Base-by-base conservation (phyloP, 2,797 vertebrate genomes). In the Mormyrops boulengeri region DNA sequence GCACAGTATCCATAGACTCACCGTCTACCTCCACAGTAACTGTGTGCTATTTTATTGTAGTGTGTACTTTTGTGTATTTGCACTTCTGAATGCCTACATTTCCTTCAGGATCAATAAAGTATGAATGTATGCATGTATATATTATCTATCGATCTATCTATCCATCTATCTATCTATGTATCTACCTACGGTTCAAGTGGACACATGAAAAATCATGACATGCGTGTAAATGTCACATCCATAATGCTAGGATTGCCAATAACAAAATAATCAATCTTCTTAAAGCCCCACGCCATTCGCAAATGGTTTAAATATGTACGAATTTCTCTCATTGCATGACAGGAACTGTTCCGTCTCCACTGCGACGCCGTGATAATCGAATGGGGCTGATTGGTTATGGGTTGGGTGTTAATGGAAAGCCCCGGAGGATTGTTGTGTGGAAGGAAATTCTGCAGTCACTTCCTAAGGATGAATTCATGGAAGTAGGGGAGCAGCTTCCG, bases 391-490 rank as follows among this genome's bases (percentile, higher is more conserved):
- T 41, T 69, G 44, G 49, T 82, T 52, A 47, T 66, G 14, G 41
- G 88, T 1, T 26, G n/a, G 14, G 41, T 34, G 19, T 41, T 77
- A 17, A 14, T 52, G 9, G 41, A 77, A 77, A 22, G 30, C 17
- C 52, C 34, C 77, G 26, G 50, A 77, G 73, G 62, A 66, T 86
- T 91, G 60, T 34, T 88, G 0, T 53, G 89, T 8, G 62, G 90
- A 90, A 90, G 22, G 91, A 90, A 93, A 92, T 11, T 73, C 17
- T 44, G 12, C 84, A 49, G 85, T 47, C 0, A 82, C 89, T 93
- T 91, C 90, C 91, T 92, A 49, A 22, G 19, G 89, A 89, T 94
- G 88, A 93, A 93, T 94, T 91, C 53, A 90, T 92, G 92, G 92
- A 92, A 94, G 90, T 90, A 88, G 89, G 66, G 57, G 88, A 91